Conservation (phyloP, 1,140 invertebrate genomes). For the Philotrypesis tridentata region DNA sequence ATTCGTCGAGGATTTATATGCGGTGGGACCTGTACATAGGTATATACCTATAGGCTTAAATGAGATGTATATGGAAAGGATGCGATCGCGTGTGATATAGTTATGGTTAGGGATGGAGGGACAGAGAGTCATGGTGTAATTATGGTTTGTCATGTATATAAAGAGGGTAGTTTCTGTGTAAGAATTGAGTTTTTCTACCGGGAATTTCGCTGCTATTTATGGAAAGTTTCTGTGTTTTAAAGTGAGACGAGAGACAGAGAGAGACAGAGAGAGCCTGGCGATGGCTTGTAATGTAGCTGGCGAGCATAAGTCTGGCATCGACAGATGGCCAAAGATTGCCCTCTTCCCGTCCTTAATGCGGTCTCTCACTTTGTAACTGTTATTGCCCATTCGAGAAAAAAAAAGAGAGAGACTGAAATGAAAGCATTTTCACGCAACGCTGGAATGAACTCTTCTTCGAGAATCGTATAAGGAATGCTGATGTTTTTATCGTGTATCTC, state of each 20-base stretch:
- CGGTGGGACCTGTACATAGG: no score
- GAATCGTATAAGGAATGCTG: no score
- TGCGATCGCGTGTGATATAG: no score
- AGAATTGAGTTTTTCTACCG: no score
- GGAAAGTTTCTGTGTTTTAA: not conserved
- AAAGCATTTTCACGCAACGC: not conserved
- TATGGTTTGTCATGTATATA: no score
- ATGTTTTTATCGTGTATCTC: no score
- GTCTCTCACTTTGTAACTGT: constrained; percentile 47
- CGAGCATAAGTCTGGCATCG: constrained; percentile 50
- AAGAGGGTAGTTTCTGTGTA: no score
- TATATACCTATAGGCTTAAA: no score
- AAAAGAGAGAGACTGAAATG: not conserved
- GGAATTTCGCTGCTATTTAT: not conserved
- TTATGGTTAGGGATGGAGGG: no score
- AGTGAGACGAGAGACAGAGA: not conserved
- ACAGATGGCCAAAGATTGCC: constrained; percentile 63
- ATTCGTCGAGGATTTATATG: constrained; percentile 40
- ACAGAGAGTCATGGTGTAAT: no score
- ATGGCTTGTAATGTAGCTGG: not conserved
- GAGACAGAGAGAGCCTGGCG: no score
- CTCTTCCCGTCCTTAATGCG: constrained; percentile 64
- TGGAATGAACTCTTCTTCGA: not conserved
- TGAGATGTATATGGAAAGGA: no score
- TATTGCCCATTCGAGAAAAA: constrained; percentile 8